Evolutionary conservation across 92 coral and sea anemone genomes (phyloP), one percentile per base, ranked within the genome.

Genomic region (Parazoanthus atlanticus): DNA sequence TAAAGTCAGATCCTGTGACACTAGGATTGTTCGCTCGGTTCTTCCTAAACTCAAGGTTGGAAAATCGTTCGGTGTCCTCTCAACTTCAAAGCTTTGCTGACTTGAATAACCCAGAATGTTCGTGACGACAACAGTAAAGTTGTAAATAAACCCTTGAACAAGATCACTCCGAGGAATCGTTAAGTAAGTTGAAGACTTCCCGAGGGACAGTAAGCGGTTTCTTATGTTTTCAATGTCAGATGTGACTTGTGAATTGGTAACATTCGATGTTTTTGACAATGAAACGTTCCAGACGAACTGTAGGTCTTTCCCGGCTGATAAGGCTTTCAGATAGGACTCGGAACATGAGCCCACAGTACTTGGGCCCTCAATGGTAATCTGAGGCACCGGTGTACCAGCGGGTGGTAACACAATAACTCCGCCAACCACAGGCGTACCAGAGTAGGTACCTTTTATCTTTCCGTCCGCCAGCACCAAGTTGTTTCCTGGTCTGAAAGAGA

Each of bases 331-430:
- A 43, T 34, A 78, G 29, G 67, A 78, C 23, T 78, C 65, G 2
- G 82, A 78, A 78, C 82, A 78, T 46, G 82, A 78, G 66, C 82
- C 82, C 67, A 78, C 82, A 29, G 38, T 78, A 26, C 34, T 78
- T 78, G 82, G 82, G 6, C 82, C 82, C 64, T 78, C 82, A 26
- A 78, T 47, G 5, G 82, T 26, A 47, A 78, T 26, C 33, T 78
- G 32, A 11, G 82, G 82, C n/a, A 47, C 36, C 9, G 29, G 64
- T 5, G 64, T 46, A 32, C 33, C 82, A 78, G 38, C 67, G 34
- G 82, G 82, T 47, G 40, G 3, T 26, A 11, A 12, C 33, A 78
- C 82, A 2, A 3, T 29, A 49, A 26, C 36, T n/a, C 25, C 47
- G 38, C 82, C 82, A 12, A 33, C 29, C 82, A 78, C 82, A 78